Conservation (phyloP, 2,113 vertebrate genomes). For the Elgaria multicarinata region DNA sequence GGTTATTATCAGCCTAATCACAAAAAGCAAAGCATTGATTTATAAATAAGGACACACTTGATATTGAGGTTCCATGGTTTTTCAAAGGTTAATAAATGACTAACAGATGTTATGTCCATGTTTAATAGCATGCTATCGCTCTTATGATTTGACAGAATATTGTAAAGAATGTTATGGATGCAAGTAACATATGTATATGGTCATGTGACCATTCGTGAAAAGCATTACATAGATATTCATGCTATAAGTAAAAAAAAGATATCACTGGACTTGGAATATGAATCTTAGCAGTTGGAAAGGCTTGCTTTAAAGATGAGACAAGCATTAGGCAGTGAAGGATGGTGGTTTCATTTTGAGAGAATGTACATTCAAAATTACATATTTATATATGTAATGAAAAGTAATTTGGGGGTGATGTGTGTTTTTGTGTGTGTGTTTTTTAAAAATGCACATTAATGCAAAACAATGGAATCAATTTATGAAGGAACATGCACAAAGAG, state of each 20-base stretch:
- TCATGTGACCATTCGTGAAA: background rate
- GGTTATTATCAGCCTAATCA: conserved; percentile 7
- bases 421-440: no score
- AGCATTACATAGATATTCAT: background rate
- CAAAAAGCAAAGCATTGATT: background rate
- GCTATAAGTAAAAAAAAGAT: background rate
- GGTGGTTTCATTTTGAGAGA: no score
- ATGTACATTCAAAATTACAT: no score
- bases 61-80: background rate
- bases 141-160: conserved; percentile 1
- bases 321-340: no score
- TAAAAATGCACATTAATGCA: no score
- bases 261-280: background rate
- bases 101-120: background rate
- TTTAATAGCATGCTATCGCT: background rate
- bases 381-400: no score
- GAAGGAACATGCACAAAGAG: no score
- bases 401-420: no score
- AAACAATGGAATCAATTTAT: no score
- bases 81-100: conserved; percentile 22
- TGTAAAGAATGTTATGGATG: conserved; percentile 18
- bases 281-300: background rate
- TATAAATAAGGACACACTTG: conserved; percentile 25
- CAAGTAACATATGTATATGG: background rate
- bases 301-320: background rate